phyloP scores from a whole-genome alignment of 2,113 vertebrate species.

The Fregata magnificens region DNA sequence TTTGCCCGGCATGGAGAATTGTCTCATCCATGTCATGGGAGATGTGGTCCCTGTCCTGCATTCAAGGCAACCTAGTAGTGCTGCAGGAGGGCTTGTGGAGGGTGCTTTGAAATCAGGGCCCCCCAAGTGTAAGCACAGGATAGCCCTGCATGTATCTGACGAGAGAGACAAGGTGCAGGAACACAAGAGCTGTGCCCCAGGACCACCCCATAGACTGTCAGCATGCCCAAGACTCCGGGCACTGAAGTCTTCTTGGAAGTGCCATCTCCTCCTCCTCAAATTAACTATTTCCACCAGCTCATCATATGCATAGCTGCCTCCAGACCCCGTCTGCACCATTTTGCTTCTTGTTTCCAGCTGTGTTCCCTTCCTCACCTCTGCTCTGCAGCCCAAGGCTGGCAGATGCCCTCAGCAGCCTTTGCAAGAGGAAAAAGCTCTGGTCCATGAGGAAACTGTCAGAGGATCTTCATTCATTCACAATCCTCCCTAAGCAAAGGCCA shows the following conservation, averaged over 20 bases:
- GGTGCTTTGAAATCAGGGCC: background rate
- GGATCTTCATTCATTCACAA: background rate
- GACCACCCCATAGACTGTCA: rapidly evolving
- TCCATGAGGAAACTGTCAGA: background rate
- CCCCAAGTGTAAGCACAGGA: background rate
- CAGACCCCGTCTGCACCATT: background rate
- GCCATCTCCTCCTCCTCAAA: background rate
- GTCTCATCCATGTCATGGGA: background rate
- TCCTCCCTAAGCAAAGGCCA: background rate
- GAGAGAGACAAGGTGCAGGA: background rate
- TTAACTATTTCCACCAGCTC: background rate
- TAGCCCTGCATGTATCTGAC: background rate
- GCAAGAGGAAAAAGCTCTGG: background rate
- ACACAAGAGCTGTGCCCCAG: background rate
- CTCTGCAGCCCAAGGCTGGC: background rate
- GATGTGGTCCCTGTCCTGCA: background rate
- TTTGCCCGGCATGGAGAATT: background rate
- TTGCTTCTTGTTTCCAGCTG: background rate
- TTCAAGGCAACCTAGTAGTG: too few species aligned
- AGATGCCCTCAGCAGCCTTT: background rate
- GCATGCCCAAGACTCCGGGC: rapidly evolving
- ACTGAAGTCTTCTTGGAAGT: background rate
- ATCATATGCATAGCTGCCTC: background rate
- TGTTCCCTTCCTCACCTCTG: background rate
- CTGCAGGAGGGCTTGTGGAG: background rate